These are phyloP conservation scores for Otus sunia DNA, from an alignment of 2,113 vertebrate species.

Conservation along the genomic window DNA sequence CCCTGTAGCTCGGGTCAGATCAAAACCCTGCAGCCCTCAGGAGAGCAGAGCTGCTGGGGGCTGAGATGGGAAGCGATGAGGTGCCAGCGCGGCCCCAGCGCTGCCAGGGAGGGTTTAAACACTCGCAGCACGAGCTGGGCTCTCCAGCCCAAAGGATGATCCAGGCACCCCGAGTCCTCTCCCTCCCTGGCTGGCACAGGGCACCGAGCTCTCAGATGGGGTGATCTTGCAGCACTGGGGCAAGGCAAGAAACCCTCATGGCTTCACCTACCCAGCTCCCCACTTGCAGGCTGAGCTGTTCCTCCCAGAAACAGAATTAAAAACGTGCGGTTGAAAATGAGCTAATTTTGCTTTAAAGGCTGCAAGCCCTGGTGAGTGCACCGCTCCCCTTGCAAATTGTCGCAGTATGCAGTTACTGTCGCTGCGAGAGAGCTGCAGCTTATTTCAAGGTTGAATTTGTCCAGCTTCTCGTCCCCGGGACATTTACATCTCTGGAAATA, in stretches of 20 bases:
- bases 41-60: neutral
- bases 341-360: neutral
- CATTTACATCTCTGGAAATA: conserved; percentile 32
- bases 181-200: neutral
- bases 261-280: neutral
- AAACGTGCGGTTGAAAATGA: neutral
- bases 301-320: neutral
- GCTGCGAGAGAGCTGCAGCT: neutral
- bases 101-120: neutral
- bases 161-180: neutral
- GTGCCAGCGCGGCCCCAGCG: accelerated
- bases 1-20: neutral
- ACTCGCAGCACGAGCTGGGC: neutral
- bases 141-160: neutral
- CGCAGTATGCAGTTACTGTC: neutral
- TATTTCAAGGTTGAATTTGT: conserved; percentile 56
- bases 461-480: conserved; percentile 20
- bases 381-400: neutral
- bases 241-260: neutral
- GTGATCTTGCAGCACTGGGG: neutral
- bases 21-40: neutral
- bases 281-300: neutral
- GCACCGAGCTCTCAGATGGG: accelerated
- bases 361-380: neutral
- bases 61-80: accelerated